Conservation (phyloP, 2,113 vertebrate genomes). For the Archilochus colubris region DNA sequence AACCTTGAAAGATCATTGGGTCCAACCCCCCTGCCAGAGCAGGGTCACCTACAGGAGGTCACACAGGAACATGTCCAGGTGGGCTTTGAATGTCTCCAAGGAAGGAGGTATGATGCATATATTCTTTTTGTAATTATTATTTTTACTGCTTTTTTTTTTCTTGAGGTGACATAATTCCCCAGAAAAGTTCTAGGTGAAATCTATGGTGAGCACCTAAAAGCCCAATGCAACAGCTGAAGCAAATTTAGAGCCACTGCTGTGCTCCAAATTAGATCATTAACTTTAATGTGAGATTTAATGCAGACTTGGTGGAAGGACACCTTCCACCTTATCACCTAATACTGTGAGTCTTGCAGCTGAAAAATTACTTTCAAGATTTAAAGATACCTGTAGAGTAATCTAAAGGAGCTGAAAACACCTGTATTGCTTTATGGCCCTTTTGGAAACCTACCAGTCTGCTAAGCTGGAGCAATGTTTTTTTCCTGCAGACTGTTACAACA, state of each 20-base stretch:
- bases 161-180: neutral
- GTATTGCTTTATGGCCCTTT: neutral
- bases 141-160: neutral
- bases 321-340: accelerated
- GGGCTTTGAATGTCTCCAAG: too few species aligned
- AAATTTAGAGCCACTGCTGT: neutral
- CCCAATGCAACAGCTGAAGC: neutral
- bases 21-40: too few species aligned
- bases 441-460: neutral
- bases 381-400: neutral
- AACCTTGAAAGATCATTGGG: too few species aligned
- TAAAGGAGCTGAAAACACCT: neutral
- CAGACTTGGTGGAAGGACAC: neutral
- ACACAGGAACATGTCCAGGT: too few species aligned
- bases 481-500: neutral
- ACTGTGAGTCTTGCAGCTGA: neutral
- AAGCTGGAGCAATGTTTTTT: neutral
- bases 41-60: too few species aligned
- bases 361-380: neutral
- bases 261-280: neutral
- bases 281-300: too few species aligned
- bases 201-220: neutral
- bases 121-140: neutral
- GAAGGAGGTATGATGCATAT: too few species aligned
- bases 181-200: neutral